Base-by-base conservation (phyloP, 2,113 vertebrate species). In the Heloderma charlesbogerti region DNA sequence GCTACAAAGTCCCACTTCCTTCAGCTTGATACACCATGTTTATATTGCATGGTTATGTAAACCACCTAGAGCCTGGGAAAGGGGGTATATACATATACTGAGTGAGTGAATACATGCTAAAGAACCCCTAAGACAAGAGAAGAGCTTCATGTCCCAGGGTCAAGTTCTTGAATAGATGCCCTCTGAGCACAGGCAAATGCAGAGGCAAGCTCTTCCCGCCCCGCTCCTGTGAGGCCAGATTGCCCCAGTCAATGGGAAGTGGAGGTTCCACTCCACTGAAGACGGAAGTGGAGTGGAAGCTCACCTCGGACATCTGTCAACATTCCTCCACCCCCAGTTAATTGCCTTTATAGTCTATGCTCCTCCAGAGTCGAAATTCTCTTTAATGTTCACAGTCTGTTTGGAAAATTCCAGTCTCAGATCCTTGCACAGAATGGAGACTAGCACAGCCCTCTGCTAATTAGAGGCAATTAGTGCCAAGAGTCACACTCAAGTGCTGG, bases 401-500 rank as follows among this genome's bases (percentile, higher is more conserved):
- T 18, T 48, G 83, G 92, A 93, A 87, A 69, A 72, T 67, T 82
- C 74, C 83, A 48, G 80, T 80, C 80, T 90, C 75, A 34, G 83
- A 43, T n/a, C 89, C 48, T 48, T 81, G 29, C 45, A 27, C 6
- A 71, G 8, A 8, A 71, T 0, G 57, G 91, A 31, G 57, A 90
- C 20, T 0, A 90, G 77, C 86, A 51, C 72, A 83, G 91, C 18
- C 92, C 74, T 37, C 80, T 9, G 79, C 88, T 51, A 87, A 89
- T 6, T 6, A 34, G 54, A 88, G 88, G 91, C 89, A 89, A 90
- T 88, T 86, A 92, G 48, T 25, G 54, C 45, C 75, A 48, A 79
- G 51, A 31, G 57, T n/a, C 86, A 60, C 74, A 51, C 12, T 12
- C 82, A 3, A 71, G 9, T 0, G 18, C 0, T 0, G 83, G 88